Percentiles rank a stretch among this genome's conserved stretches.
Conservation (phyloP, 2,797 vertebrate genomes). For the Enteromius treurensis region DNA sequence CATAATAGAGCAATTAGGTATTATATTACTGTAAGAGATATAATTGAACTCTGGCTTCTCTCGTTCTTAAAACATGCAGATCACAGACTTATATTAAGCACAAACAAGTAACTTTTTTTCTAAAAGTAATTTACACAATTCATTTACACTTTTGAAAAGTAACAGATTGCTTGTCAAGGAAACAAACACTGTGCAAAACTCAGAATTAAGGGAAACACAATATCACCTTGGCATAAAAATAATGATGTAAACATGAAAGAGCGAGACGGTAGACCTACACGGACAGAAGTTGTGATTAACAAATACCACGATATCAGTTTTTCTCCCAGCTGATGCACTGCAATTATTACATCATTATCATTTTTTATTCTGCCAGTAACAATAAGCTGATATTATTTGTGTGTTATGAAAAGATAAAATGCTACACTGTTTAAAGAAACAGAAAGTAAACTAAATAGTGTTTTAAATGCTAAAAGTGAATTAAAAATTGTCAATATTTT, state of each 20-base stretch:
- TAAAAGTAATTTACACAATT: not conserved
- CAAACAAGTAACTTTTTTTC: not conserved
- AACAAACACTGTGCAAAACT: not conserved
- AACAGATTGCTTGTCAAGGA: not conserved
- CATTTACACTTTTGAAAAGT: not conserved
- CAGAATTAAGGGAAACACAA: not conserved
- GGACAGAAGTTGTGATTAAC: not conserved
- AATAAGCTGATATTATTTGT: not conserved
- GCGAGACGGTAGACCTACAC: not conserved
- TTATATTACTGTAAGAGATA: not conserved
- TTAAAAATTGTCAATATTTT: not conserved
- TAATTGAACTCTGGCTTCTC: not conserved
- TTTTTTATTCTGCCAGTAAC: not conserved
- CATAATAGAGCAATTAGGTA: not conserved
- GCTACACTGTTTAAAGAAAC: not conserved
- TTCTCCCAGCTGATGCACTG: not conserved
- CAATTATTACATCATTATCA: not conserved
- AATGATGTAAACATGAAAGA: not conserved
- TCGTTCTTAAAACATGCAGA: not conserved
- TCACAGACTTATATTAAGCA: not conserved
- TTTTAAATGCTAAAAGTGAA: too few species aligned
- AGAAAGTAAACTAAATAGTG: too few species aligned
- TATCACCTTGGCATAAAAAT: not conserved
- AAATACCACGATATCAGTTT: not conserved
- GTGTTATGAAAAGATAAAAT: not conserved